Evolutionary conservation across 2,888 invertebrate species (phyloP), one percentile per base, ranked within the genome.

Genomic region (Ptychoptera contaminata): DNA sequence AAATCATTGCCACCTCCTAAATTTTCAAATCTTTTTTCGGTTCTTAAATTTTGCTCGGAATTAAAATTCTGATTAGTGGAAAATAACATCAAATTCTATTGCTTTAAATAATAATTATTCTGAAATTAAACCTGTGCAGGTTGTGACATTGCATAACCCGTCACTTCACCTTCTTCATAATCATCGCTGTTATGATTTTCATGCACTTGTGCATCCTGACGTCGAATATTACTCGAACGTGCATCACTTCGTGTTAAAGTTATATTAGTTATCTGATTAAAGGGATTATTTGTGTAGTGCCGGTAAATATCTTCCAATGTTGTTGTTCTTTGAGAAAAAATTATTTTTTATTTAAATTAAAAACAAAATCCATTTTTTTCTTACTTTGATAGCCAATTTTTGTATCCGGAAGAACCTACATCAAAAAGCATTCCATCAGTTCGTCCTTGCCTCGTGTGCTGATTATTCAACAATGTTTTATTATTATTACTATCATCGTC

Each of bases 331-430:
- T n/a, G 55, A 56, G 42, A 40, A 31, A 38, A 32, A 34, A 31
- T 39, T 39, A 11, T 40, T 35, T 40, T 9, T 8, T 16, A 15
- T 31, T 14, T 14, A 37, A 16, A 36, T 14, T n/a, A 45, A 37
- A 40, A 9, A 29, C 29, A 38, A 23, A 37, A n/a, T n/a, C n/a
- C n/a, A n/a, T n/a, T n/a, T n/a, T n/a, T n/a, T 39, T 57, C 68
- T 66, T 67, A 83, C 83, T 78, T 81, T 38, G 76, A 67, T 32
- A 84, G 60, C 83, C 84, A 84, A 50, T 80, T 75, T 57, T 79
- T 78, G 58, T 84, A 84, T 53, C 72, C 76, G 1, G 71, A 65
- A 1, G 83, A 83, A 1, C 84, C 84, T 42, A 79, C 73, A 53
- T 84, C 83, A 29, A 73, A 71, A 49, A 83, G 56, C 43, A 77